Conservation (phyloP, 2,797 vertebrate species). For the Sebastes wilsoni region DNA sequence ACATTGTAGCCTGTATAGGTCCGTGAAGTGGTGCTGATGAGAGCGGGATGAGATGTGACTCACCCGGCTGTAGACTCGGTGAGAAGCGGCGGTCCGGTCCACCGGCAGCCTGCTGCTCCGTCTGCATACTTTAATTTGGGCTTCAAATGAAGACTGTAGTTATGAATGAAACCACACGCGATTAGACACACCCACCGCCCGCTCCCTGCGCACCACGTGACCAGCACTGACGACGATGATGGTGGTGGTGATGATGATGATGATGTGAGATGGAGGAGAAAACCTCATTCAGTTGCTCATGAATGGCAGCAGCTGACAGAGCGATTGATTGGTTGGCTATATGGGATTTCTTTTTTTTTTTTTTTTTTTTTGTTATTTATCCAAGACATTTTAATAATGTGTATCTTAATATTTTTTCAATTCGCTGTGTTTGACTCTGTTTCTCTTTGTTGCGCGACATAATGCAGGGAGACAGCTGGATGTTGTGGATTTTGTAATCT, state of each 20-base stretch:
- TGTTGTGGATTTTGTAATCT: constrained; percentile 31
- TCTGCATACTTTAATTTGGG: constrained; percentile 74
- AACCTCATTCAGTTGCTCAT: constrained; percentile 51
- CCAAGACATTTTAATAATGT: neutral
- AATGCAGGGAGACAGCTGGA: neutral
- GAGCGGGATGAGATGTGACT: constrained; percentile 29
- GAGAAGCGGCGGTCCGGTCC: constrained; percentile 37
- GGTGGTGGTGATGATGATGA: constrained; percentile 28
- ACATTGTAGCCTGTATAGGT: constrained; percentile 12
- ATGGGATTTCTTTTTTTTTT: neutral
- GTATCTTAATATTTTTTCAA: neutral
- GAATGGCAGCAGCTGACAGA: constrained; percentile 40
- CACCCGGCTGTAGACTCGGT: constrained; percentile 59
- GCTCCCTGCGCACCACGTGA: constrained; percentile 71
- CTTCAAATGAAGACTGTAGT: constrained; percentile 72
- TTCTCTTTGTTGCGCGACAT: neutral
- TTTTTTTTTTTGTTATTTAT: neutral
- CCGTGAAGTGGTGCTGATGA: neutral
- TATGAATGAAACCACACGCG: constrained; percentile 82
- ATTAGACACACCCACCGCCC: constrained; percentile 79
- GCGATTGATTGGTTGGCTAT: neutral
- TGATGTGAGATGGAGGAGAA: constrained; percentile 65
- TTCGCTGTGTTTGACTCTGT: neutral
- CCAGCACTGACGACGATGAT: constrained; percentile 29
- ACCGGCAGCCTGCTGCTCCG: constrained; percentile 46